phyloP scores from a whole-genome alignment of 2,797 vertebrate species.

The Brachymystax lenok region DNA sequence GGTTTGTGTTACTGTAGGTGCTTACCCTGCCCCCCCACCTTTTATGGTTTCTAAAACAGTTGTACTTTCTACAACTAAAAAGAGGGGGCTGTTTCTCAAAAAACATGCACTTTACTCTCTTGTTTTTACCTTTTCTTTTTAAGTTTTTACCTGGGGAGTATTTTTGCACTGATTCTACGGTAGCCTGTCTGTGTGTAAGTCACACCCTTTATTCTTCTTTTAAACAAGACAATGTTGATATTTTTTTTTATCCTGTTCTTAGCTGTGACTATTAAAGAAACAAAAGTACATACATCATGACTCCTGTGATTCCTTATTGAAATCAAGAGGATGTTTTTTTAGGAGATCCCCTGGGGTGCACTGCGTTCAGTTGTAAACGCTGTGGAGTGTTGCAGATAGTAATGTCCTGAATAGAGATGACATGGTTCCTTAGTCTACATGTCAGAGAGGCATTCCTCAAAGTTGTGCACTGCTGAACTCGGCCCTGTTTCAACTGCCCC shows the following conservation, averaged over 20 bases:
- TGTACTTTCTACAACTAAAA: conserved; percentile 38
- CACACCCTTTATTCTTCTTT: conserved; percentile 58
- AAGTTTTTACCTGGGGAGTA: conserved; percentile 35
- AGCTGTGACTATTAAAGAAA: conserved; percentile 62
- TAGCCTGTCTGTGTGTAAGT: conserved; percentile 30
- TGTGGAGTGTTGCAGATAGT: no score
- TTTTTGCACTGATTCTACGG: conserved; percentile 74
- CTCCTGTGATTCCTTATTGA: neutral
- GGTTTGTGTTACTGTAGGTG: conserved; percentile 6
- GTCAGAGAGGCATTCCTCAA: neutral
- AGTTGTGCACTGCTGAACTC: neutral
- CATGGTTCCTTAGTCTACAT: no score
- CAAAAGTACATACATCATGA: conserved; percentile 35
- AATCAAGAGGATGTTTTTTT: no score
- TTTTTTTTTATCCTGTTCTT: conserved; percentile 56
- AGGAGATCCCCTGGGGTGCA: no score
- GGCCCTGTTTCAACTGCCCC: no score
- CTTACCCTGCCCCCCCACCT: conserved; percentile 12
- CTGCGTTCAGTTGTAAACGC: no score
- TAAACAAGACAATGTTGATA: conserved; percentile 65
- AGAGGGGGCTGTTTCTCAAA: conserved; percentile 57
- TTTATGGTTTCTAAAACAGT: conserved; percentile 27
- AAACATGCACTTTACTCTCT: conserved; percentile 78
- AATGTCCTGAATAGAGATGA: no score
- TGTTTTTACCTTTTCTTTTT: conserved; percentile 40